Evolutionary conservation across 2,797 vertebrate genomes (phyloP).

Genomic region (Gadopsis marmoratus): DNA sequence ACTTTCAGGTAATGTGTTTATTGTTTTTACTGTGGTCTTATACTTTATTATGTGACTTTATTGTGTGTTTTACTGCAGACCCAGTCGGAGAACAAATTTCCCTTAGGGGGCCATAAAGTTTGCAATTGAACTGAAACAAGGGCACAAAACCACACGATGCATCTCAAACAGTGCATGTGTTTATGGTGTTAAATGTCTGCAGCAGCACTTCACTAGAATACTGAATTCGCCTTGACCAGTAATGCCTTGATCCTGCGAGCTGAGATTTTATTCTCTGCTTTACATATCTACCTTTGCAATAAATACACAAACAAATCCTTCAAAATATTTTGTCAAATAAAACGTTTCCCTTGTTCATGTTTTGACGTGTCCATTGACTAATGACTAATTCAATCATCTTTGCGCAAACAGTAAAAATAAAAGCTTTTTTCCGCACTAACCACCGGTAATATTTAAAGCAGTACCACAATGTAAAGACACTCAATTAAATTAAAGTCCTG

Average conservation of each 20-base stretch:
- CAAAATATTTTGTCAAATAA: background rate
- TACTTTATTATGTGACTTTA: conserved; percentile 62
- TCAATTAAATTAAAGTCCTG: background rate
- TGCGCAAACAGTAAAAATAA: background rate
- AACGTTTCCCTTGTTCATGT: background rate
- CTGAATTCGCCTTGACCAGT: conserved; percentile 49
- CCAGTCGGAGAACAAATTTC: conserved; percentile 64
- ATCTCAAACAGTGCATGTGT: conserved; percentile 46
- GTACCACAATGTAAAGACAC: background rate
- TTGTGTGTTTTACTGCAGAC: conserved; percentile 63
- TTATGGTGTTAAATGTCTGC: conserved; percentile 35
- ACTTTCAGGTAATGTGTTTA: conserved; percentile 63
- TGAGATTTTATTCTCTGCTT: background rate
- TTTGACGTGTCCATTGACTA: background rate
- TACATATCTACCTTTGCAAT: background rate
- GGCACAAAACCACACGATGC: conserved; percentile 38
- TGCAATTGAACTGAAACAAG: conserved; percentile 56
- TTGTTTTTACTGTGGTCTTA: conserved; percentile 51
- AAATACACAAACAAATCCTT: background rate
- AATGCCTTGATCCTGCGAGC: background rate
- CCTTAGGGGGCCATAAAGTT: conserved; percentile 58
- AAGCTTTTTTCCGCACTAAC: background rate
- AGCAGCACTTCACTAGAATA: conserved; percentile 30
- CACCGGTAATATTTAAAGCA: background rate
- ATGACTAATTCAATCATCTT: background rate